These are phyloP conservation scores for Trichonephila clavipes DNA, from an alignment of 1,140 invertebrate species.

Conservation along the genomic window DNA sequence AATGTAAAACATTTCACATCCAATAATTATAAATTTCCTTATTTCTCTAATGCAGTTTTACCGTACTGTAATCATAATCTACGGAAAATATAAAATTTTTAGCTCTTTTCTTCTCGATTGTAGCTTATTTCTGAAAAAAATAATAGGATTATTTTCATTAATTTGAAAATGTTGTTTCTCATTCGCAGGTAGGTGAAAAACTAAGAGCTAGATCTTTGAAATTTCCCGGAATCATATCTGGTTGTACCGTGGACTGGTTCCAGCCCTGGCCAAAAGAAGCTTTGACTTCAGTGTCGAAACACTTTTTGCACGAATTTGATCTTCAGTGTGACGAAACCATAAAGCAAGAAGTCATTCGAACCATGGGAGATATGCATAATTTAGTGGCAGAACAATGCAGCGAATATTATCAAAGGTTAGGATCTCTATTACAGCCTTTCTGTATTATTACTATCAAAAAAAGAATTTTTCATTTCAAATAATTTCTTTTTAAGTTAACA, in stretches of 20 bases:
- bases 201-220: constrained; percentile 90
- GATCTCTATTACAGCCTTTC: no score
- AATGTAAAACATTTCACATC: no score
- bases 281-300: constrained; percentile 93
- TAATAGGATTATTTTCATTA: no score
- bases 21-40: no score
- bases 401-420: constrained; percentile 93
- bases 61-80: no score
- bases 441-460: no score
- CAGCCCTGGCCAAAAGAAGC: constrained; percentile 98
- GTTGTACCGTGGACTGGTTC: constrained; percentile 98
- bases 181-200: constrained; percentile 89
- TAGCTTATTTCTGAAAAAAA: no score
- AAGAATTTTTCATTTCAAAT: no score
- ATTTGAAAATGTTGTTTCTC: neutral
- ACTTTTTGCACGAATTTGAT: constrained; percentile 93
- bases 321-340: constrained; percentile 92
- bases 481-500: no score
- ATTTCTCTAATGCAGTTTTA: no score
- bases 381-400: constrained; percentile 92
- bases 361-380: constrained; percentile 96
- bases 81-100: no score
- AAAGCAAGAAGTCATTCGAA: constrained; percentile 92
- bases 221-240: constrained; percentile 96
- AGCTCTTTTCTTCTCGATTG: neutral